Evolutionary conservation across 1,140 invertebrate genomes (phyloP), one percentile per base, ranked within the genome.

Genomic region (Sarcophaga peregrina): DNA sequence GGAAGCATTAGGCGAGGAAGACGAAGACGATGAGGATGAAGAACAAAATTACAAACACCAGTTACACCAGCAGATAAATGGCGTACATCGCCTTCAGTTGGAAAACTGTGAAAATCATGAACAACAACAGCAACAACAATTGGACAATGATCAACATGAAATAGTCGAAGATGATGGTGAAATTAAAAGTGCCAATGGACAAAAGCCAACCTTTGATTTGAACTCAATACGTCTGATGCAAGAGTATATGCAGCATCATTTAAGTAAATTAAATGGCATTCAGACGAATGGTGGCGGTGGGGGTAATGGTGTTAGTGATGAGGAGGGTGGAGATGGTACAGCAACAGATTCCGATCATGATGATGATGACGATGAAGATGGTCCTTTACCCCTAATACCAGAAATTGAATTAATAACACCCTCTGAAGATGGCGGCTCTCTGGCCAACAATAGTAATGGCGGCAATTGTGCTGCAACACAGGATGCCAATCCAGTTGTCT

Each of bases 331-430:
- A 48, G 73, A 83, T 10, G 85, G 83, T 20, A 58, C 73, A 37
- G 83, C 82, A 9, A 81, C 75, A 11, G 86, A 84, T 54, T 86
- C 86, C 11, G 87, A 89, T 54, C 47, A 46, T 15, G 74, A 76
- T 17, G 74, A 76, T 17, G 74, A 76, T 76, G 45, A 76, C 6
- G 74, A 76, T 76, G 88, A 90, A 75, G 88, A 87, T 10, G 88
- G 88, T 86, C 83, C 85, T 11, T 76, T 90, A 80, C 88, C 88
- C 17, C 76, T 90, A 15, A 90, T 90, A 85, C 89, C 89, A 11
- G 89, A 90, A 82, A 90, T 90, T 45, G 87, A 90, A 81, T 82
- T 90, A 1, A 86, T 90, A 17, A 90, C 88, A 10, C 88, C 88
- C 15, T 85, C 86, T 13, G 88, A 90, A 58, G 88, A 89, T 45